A percentile compares a stretch with the other conserved stretches of the same genome.
Evolutionary conservation across 1,140 invertebrate species (phyloP).

Genomic region (Eriosoma lanigerum): DNA sequence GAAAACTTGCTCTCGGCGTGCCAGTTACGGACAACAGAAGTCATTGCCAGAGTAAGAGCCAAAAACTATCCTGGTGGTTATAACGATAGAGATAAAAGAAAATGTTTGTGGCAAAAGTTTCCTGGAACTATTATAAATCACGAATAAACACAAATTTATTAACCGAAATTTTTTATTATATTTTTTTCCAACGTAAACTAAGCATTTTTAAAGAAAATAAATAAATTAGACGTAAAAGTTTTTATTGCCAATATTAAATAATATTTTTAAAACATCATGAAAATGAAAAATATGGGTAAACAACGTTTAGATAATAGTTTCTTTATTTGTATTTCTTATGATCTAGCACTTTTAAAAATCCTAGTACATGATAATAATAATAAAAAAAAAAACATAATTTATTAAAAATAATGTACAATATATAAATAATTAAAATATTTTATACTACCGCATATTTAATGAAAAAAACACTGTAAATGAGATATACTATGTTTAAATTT

Average conservation of each 20-base stretch:
- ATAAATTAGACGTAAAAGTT: slow-evolving; percentile 42
- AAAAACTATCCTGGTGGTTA: slow-evolving; percentile 44
- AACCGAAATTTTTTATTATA: slow-evolving; percentile 29
- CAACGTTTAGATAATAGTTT: not conserved
- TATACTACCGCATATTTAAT: too few species aligned
- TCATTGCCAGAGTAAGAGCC: slow-evolving; percentile 46
- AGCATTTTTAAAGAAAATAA: slow-evolving; percentile 31
- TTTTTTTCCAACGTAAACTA: slow-evolving; percentile 5
- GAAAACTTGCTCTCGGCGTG: slow-evolving; percentile 40
- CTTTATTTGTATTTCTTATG: not conserved
- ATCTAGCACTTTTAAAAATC: not conserved
- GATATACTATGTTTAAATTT: too few species aligned
- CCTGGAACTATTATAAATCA: slow-evolving; percentile 45
- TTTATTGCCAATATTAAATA: slow-evolving; percentile 38
- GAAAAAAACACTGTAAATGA: too few species aligned
- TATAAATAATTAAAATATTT: too few species aligned
- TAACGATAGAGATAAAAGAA: slow-evolving; percentile 48
- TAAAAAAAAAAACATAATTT: too few species aligned
- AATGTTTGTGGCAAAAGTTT: slow-evolving; percentile 49
- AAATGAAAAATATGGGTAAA: not conserved
- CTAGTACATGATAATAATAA: too few species aligned
- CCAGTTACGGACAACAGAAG: slow-evolving; percentile 50
- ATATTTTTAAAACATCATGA: not conserved
- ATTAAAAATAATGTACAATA: too few species aligned
- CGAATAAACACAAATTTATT: slow-evolving; percentile 48